Evolutionary conservation across 2,797 vertebrate species (phyloP).

Genomic region (Zonotrichia albicollis): DNA sequence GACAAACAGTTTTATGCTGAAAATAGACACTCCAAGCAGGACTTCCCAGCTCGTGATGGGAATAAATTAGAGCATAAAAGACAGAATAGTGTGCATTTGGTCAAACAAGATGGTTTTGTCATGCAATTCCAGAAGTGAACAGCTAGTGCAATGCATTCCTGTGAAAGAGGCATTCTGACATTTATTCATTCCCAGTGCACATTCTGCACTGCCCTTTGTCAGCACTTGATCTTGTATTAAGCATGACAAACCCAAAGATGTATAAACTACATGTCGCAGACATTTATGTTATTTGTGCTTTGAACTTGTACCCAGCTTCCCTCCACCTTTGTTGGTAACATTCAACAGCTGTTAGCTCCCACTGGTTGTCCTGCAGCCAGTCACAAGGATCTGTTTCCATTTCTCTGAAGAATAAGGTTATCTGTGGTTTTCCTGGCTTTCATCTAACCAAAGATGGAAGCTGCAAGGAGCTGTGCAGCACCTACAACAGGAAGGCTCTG

Average conservation of each 20-base stretch:
- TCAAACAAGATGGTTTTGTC: not conserved
- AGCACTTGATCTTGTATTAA: not conserved
- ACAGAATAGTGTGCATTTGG: not conserved
- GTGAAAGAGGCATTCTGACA: not conserved
- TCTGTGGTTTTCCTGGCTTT: not conserved
- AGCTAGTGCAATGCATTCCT: not conserved
- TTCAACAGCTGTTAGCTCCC: not conserved
- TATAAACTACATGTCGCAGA: not conserved
- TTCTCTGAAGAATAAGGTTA: not conserved
- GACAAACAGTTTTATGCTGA: slow-evolving; percentile 67
- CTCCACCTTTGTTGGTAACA: not conserved
- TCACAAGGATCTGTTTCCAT: not conserved
- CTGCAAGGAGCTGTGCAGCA: not conserved
- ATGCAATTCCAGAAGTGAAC: not conserved
- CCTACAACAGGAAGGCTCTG: not conserved
- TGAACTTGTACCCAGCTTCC: not conserved
- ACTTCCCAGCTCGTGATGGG: slow-evolving; percentile 18
- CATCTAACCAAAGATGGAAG: not conserved
- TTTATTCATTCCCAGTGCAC: not conserved
- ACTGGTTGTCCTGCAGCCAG: not conserved
- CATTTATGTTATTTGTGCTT: not conserved
- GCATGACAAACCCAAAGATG: not conserved
- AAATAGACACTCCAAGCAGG: slow-evolving; percentile 52
- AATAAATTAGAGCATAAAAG: slow-evolving; percentile 48
- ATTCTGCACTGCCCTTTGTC: not conserved